These are phyloP conservation scores for Semaprochilodus insignis DNA, from an alignment of 2,797 vertebrate species.

Conservation along the genomic window DNA sequence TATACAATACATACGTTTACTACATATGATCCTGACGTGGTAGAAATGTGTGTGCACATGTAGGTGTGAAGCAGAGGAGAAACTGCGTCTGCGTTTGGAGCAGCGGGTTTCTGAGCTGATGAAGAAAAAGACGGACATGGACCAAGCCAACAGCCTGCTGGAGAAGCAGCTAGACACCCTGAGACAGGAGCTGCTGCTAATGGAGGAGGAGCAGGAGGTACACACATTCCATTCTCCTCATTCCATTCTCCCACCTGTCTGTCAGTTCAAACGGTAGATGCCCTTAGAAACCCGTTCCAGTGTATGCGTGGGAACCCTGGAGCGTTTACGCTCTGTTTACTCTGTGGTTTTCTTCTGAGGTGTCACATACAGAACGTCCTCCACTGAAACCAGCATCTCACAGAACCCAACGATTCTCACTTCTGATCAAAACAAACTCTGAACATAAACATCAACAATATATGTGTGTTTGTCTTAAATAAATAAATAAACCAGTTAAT, in stretches of 20 bases:
- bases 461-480: too few species aligned
- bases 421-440: too few species aligned
- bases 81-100: constrained; percentile 67
- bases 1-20: too few species aligned
- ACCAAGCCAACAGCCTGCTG: constrained; percentile 64
- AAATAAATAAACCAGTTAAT: too few species aligned
- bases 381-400: too few species aligned
- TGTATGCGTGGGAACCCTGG: background rate
- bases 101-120: constrained; percentile 72
- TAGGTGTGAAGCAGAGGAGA: constrained; percentile 75
- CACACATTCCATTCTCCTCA: background rate
- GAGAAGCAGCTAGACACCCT: constrained; percentile 64
- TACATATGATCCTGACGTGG: too few species aligned
- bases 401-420: too few species aligned
- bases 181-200: constrained; percentile 66
- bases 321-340: background rate
- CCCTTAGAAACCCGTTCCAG: too few species aligned
- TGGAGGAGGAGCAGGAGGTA: constrained; percentile 72
- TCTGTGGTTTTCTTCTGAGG: background rate
- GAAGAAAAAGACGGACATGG: constrained; percentile 66
- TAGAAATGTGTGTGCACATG: background rate
- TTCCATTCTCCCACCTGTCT: background rate
- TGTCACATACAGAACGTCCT: too few species aligned
- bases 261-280: background rate
- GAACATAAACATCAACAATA: too few species aligned